Evolutionary conservation across 2,797 vertebrate genomes (phyloP).

Genomic region (Galagoides demidoff): DNA sequence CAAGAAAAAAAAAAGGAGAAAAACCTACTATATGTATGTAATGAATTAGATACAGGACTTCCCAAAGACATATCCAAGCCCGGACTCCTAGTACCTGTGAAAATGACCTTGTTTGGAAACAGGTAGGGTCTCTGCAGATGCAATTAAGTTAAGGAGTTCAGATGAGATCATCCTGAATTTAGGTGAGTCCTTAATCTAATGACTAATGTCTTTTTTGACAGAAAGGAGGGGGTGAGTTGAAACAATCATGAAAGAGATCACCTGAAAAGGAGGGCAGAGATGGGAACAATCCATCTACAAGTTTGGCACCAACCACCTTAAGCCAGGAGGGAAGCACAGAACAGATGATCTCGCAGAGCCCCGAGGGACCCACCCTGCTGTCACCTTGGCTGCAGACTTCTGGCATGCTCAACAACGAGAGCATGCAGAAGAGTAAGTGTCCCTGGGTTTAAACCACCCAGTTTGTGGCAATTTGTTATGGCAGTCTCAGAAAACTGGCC

Average conservation of each 20-base stretch:
- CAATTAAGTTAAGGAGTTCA: constrained; percentile 16
- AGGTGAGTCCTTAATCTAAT: neutral
- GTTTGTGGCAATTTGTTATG: neutral
- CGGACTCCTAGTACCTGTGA: neutral
- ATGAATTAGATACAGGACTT: neutral
- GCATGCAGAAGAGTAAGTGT: neutral
- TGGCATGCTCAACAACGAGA: neutral
- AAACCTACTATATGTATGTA: neutral
- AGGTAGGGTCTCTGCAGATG: neutral
- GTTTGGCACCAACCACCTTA: neutral
- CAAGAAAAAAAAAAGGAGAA: neutral
- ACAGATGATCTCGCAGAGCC: neutral
- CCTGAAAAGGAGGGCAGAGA: neutral
- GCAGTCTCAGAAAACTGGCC: neutral
- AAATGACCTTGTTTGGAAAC: neutral
- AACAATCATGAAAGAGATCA: neutral
- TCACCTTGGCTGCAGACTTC: neutral
- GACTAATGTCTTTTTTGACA: neutral
- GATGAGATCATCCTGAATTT: neutral
- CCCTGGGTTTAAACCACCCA: neutral
- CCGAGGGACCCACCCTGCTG: neutral
- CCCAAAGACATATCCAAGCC: neutral
- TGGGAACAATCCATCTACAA: neutral
- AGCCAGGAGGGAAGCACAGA: neutral
- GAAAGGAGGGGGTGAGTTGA: neutral